These are phyloP conservation scores for Crossaster papposus DNA, from an alignment of 53 echinoderm and acorn worm genomes.

Conservation along the genomic window DNA sequence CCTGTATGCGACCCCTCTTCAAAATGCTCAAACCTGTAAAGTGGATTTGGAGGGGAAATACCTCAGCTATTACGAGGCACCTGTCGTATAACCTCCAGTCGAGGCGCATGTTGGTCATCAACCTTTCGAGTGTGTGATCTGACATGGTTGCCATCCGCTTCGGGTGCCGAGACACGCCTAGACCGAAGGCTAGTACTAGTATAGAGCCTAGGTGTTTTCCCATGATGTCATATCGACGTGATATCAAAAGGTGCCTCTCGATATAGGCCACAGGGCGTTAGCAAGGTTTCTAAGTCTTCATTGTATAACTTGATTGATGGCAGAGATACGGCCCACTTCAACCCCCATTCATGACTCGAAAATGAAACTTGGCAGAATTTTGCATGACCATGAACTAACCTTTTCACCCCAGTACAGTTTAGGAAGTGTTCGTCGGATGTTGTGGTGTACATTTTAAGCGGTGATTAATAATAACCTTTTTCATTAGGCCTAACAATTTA, in stretches of 20 bases:
- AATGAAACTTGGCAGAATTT: conserved; percentile 41
- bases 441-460: background rate
- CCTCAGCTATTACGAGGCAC: background rate
- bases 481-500: background rate
- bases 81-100: background rate
- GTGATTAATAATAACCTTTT: background rate
- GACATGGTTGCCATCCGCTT: background rate
- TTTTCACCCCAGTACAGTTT: background rate
- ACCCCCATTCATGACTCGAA: conserved; percentile 16
- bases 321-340: conserved; percentile 9
- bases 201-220: background rate
- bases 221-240: conserved; percentile 38
- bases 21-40: background rate
- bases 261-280: background rate
- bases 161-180: background rate
- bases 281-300: conserved; percentile 8
- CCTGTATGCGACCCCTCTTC: background rate
- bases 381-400: background rate
- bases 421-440: background rate
- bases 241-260: background rate
- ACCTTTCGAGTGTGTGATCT: background rate
- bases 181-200: conserved; percentile 3
- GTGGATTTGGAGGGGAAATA: background rate
- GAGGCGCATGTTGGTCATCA: background rate
- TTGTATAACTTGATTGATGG: conserved; percentile 47